phyloP scores from a whole-genome alignment of 2,888 invertebrate genomes.

The Leptodirus hochenwartii region DNA sequence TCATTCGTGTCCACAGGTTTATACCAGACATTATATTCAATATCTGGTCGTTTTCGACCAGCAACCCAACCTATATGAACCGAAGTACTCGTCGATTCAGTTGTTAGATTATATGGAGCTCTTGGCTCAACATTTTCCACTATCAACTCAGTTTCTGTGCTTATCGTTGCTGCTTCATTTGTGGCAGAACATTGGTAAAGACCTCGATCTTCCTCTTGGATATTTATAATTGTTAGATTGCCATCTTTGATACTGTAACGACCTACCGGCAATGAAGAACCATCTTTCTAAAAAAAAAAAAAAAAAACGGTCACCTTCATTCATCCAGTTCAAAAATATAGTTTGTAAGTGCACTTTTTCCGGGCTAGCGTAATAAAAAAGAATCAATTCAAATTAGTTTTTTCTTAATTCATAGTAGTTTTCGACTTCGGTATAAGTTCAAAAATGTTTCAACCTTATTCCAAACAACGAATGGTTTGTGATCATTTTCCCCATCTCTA shows the following conservation, averaged over 20 bases:
- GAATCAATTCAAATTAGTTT: slow-evolving; percentile 1
- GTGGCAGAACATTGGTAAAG: slow-evolving; percentile 66
- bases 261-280: slow-evolving; percentile 45
- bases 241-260: slow-evolving; percentile 50
- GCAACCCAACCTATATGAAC: slow-evolving; percentile 73
- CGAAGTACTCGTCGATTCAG: slow-evolving; percentile 48
- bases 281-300: slow-evolving; percentile 44
- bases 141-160: slow-evolving; percentile 60
- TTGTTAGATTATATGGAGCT: slow-evolving; percentile 74
- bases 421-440: not conserved
- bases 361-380: not conserved
- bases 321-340: not conserved
- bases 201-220: slow-evolving; percentile 76
- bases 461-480: slow-evolving; percentile 48
- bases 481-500: slow-evolving; percentile 44
- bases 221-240: slow-evolving; percentile 65
- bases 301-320: not conserved
- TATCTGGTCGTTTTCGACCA: slow-evolving; percentile 56
- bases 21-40: slow-evolving; percentile 78
- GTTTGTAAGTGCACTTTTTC: no score
- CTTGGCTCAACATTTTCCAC: slow-evolving; percentile 78
- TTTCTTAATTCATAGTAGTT: slow-evolving; percentile 3
- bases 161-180: slow-evolving; percentile 77
- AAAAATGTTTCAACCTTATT: slow-evolving; percentile 33
- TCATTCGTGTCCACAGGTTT: slow-evolving; percentile 53